Conservation (phyloP, 2,888 invertebrate species). For the Scaptomyza cyrtandrae region DNA sequence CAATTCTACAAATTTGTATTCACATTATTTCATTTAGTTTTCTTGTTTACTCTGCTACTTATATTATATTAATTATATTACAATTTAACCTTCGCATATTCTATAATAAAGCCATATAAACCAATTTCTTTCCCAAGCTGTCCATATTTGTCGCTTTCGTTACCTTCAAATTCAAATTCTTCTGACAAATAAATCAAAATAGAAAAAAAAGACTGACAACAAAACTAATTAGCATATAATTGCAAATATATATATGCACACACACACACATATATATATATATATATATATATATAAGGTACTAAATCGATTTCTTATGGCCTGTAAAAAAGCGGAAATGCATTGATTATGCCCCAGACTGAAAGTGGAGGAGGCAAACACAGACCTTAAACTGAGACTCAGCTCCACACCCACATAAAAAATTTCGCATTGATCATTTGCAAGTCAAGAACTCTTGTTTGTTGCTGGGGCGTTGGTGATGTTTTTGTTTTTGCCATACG, state of each 20-base stretch:
- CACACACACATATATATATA: constrained; percentile 8
- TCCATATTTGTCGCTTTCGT: constrained; percentile 41
- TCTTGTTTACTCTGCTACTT: not conserved
- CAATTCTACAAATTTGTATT: too few relatives aligned
- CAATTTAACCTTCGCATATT: constrained; percentile 31
- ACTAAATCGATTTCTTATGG: constrained; percentile 21
- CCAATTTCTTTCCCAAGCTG: constrained; percentile 25
- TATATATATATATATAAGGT: constrained; percentile 17
- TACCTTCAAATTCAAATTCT: constrained; percentile 31
- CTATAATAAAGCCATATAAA: constrained; percentile 23
- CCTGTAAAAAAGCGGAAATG: constrained; percentile 62
- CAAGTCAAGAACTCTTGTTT: constrained; percentile 11
- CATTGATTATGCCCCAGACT: constrained; percentile 63
- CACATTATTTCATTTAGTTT: not conserved
- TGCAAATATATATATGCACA: constrained; percentile 29
- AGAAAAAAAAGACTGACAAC: constrained; percentile 36
- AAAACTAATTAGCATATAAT: constrained; percentile 61
- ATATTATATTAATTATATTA: constrained; percentile 2
- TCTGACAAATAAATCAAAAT: constrained; percentile 59
- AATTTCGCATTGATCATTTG: constrained; percentile 32
- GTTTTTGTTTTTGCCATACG: constrained; percentile 25
- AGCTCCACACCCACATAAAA: constrained; percentile 43
- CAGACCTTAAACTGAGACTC: constrained; percentile 13
- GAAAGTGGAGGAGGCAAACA: constrained; percentile 5
- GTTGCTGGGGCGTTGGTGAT: constrained; percentile 62